Evolutionary conservation across 2,888 invertebrate genomes (phyloP).

Genomic region (Phyllotreta striolata): DNA sequence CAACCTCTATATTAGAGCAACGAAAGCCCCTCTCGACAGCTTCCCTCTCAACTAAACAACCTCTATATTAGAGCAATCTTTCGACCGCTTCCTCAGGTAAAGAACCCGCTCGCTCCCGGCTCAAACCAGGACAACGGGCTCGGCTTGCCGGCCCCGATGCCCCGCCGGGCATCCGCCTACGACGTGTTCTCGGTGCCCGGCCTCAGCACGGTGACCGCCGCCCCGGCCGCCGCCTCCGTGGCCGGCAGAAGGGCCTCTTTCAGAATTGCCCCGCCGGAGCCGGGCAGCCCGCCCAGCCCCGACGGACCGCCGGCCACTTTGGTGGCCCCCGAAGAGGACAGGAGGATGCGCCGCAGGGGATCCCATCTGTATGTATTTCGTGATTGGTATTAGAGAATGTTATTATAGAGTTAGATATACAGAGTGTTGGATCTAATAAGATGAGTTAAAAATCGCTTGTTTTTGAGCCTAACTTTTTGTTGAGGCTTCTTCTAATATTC

Average conservation of each 20-base stretch:
- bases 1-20: no score
- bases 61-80: no score
- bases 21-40: no score
- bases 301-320: conserved; percentile 51
- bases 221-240: conserved; percentile 48
- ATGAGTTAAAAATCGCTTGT: no score
- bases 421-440: no score
- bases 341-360: conserved; percentile 78
- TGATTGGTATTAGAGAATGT: background rate
- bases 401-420: no score
- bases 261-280: conserved; percentile 67
- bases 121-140: conserved; percentile 65
- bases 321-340: conserved; percentile 65
- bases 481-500: no score
- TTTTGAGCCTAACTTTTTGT: no score
- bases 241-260: conserved; percentile 67
- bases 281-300: conserved; percentile 65
- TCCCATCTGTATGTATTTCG: conserved; percentile 80
- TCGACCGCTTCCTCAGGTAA: no score
- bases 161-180: conserved; percentile 83
- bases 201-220: conserved; percentile 60
- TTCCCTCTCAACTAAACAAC: no score
- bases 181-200: conserved; percentile 81
- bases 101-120: conserved; percentile 36
- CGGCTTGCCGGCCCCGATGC: conserved; percentile 76